Base-by-base conservation (phyloP, 1,140 invertebrate genomes). In the Megathymus violae region DNA sequence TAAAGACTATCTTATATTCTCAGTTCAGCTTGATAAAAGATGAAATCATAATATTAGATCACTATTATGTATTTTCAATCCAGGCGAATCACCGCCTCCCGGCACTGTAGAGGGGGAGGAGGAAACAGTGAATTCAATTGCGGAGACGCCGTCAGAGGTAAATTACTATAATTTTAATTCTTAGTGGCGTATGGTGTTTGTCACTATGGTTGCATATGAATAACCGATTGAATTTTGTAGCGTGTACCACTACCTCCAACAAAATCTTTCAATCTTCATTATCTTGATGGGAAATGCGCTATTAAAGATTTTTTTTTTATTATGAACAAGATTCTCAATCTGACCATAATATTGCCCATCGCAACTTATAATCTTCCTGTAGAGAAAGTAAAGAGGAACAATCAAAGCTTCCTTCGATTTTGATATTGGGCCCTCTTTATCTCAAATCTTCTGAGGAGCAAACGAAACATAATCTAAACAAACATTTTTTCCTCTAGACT, bases 401-500 rank as follows among this genome's bases (percentile, higher is more conserved):
- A 9, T 15, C 17, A 5, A 11, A 40, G 10, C 38, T 15, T 9
- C 15, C n/a, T n/a, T n/a, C n/a, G n/a, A n/a, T n/a, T 17, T 1
- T 41, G 1, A 4, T 13, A 14, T 22, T 22, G 19, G 19, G 19
- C 5, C 19, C 5, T 22, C 5, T 22, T 22, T 3, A 22, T 22
- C 19, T 22, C 19, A 22, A 2, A 22, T 22, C 19, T 22, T 22
- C 19, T 22, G 9, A 7, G 9, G 9, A 31, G 9, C 27, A 7
- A 31, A 31, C 27, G n/a, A n/a, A n/a, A n/a, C n/a, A n/a, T n/a
- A n/a, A 31, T 31, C 4, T 31, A 7, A 31, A 1, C 9, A 31
- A 66, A 41, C 50, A 5, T 44, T 64, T 1, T 3, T 48, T 16
- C 46, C 13, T 62, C 5, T 62, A 85, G 82, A 50, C 65, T 1